Evolutionary conservation across 2,113 vertebrate species (phyloP).

Genomic region (Corvus cornix): DNA sequence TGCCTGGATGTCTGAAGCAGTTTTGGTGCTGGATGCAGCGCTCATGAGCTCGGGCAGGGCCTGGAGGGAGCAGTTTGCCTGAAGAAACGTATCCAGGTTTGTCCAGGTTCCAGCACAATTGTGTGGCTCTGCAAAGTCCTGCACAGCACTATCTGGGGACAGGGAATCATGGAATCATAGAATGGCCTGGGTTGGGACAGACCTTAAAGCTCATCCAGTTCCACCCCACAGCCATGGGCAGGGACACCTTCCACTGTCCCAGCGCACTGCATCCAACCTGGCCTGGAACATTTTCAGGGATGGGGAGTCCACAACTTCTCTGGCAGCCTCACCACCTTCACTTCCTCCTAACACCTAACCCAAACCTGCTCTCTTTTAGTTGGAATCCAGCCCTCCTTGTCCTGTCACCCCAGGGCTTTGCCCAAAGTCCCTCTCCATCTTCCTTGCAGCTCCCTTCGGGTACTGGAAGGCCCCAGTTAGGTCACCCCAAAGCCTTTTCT

Average conservation of each 20-base stretch:
- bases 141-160: not conserved
- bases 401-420: not conserved
- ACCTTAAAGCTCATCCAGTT: no score
- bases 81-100: not conserved
- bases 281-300: not conserved
- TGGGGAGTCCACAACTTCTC: not conserved
- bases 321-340: not conserved
- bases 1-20: not conserved
- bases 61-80: not conserved
- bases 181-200: not conserved
- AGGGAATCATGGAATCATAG: not conserved
- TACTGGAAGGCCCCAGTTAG: not conserved
- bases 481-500: not conserved
- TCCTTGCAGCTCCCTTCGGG: not conserved
- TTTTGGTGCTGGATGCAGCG: not conserved
- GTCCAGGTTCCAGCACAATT: not conserved
- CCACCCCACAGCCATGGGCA: not conserved
- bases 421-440: not conserved
- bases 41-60: accelerated
- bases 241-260: not conserved
- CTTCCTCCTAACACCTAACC: not conserved
- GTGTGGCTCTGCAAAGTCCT: not conserved
- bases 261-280: not conserved
- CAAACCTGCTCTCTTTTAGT: not conserved
- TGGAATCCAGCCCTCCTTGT: not conserved